Evolutionary conservation across 1,140 invertebrate species (phyloP), one percentile per base, ranked within the genome.

Genomic region (Reticulitermes speratus): DNA sequence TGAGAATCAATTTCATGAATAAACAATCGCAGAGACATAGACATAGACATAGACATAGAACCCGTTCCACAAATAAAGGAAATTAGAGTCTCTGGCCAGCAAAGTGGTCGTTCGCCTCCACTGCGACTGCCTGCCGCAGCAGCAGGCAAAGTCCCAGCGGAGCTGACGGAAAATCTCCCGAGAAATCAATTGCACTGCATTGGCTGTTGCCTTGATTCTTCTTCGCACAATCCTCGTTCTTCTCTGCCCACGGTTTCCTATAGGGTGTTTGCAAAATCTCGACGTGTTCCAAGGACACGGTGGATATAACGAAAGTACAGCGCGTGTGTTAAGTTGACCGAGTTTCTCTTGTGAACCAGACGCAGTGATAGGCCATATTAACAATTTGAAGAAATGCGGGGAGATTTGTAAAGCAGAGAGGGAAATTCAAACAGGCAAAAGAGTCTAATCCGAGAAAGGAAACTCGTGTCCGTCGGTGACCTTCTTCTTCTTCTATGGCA

Each of bases 121-220:
- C 38, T 38, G 38, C 38, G 38, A 38, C 38, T 2, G 38, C 2
- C 38, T 38, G 65, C 65, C 0, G n/a, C n/a, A 6, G n/a, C 65
- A 12, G 65, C 6, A 30, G n/a, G n/a, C 65, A 75, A 75, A 75
- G 25, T 75, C 65, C 65, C 65, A 30, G 25, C 6, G 65, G 65
- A 9, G 8, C 65, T 25, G 65, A 75, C n/a, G n/a, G n/a, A 30
- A 30, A 75, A 75, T 75, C 65, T 75, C 65, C 30, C 65, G 65
- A 75, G 65, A 75, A 75, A 75, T 75, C 65, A 75, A 75, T 75
- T 75, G 65, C 25, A 75, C 65, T 75, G 65, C n/a, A 25, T 75
- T 75, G 25, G 25, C 65, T 75, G 65, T 75, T 75, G 65, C 25
- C 65, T 75, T 75, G 65, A 75, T 75, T 75, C 65, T 25, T 75